Conservation (phyloP, 2,113 vertebrate species). For the Thalassoma bifasciatum region DNA sequence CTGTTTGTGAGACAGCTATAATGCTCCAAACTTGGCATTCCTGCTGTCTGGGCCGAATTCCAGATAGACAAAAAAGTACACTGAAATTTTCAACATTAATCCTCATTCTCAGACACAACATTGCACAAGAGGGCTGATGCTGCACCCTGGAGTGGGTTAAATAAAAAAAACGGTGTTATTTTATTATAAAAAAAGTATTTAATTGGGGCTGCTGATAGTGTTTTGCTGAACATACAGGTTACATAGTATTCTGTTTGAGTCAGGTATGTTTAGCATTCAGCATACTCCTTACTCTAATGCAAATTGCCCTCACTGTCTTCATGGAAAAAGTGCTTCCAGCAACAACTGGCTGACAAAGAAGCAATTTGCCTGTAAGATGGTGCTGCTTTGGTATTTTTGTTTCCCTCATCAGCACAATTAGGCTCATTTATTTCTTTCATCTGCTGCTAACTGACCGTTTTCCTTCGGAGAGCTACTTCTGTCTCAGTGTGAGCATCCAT, state of each 20-base stretch:
- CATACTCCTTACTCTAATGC: constrained; percentile 45
- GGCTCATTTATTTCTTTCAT: constrained; percentile 62
- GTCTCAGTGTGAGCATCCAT: constrained; percentile 38
- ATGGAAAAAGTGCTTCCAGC: constrained; percentile 52
- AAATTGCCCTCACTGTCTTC: constrained; percentile 53
- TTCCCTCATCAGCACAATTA: constrained; percentile 71
- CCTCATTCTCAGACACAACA: constrained; percentile 66
- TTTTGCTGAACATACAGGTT: constrained; percentile 48
- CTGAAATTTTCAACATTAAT: constrained; percentile 64
- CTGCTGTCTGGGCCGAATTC: constrained; percentile 68
- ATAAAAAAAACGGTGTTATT: constrained; percentile 65
- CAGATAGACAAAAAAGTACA: constrained; percentile 64
- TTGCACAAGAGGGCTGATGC: constrained; percentile 66
- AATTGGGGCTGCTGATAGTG: constrained; percentile 59
- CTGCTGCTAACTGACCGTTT: constrained; percentile 48
- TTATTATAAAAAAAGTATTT: constrained; percentile 63
- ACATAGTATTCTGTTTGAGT: constrained; percentile 21
- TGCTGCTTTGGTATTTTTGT: constrained; percentile 58
- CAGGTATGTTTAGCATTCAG: constrained; percentile 56
- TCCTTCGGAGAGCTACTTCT: constrained; percentile 46
- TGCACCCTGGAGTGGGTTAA: constrained; percentile 65
- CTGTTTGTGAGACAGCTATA: constrained; percentile 67
- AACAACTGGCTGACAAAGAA: constrained; percentile 52
- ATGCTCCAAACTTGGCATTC: constrained; percentile 66
- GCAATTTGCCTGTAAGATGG: constrained; percentile 59